Evolutionary conservation across 2,797 vertebrate genomes (phyloP), one percentile per base, ranked within the genome.

Genomic region (Myotis daubentonii): DNA sequence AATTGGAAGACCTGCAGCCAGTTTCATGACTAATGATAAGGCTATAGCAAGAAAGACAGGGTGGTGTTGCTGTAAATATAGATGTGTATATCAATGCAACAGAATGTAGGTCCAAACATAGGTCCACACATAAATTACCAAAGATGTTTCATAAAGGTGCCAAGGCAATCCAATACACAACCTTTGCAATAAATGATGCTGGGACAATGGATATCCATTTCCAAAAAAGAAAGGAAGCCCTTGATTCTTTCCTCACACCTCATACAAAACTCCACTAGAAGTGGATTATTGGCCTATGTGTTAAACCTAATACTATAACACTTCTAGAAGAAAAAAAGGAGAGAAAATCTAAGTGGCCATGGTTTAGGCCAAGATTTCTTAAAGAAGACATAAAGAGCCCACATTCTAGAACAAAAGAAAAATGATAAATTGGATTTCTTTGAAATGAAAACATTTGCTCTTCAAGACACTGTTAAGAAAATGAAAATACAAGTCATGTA

Each of bases 401-500:
- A 87, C 89, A 90, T 57, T 75, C 80, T 25, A 85, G 82, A 87
- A 84, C 25, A 74, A 81, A 36, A 89, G 55, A 88, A 25, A 60
- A 30, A 13, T 30, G 2, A 79, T 87, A 71, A 47, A 71, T 41
- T 89, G 17, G 9, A 89, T 87, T 94, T 65, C 55, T 75, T 87
- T 62, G 17, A 91, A 79, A 84, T 84, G 80, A 72, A 95, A 76
- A 82, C 8, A 70, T 66, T 72, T 93, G 51, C 62, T 88, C 36
- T 93, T 57, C 44, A 80, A 87, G 71, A 44, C 53, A 55, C 41
- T 13, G 3, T 76, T 68, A 89, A 93, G 25, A 83, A 92, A 90
- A 87, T 25, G 10, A 94, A 94, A 93, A 82, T 38, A 74, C 10
- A 96, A 76, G 36, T 44, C 53, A 70, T 16, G n/a, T 28, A 84